phyloP scores from a whole-genome alignment of 2,113 vertebrate genomes.

The Tetrax tetrax region DNA sequence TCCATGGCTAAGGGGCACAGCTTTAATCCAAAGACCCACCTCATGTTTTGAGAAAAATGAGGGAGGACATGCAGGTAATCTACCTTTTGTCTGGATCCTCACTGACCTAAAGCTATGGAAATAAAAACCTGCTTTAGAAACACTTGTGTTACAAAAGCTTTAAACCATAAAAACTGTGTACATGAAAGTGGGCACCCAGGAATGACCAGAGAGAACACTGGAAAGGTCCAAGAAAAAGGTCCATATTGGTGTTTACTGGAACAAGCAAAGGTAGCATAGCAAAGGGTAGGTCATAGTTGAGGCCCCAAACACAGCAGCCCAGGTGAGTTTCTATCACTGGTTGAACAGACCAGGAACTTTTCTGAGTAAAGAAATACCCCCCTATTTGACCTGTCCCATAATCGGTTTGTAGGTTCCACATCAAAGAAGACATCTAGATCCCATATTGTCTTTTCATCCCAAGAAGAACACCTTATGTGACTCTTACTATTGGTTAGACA shows the following conservation, averaged over 20 bases:
- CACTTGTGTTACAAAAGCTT: fast-evolving
- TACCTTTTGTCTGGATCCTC: not conserved
- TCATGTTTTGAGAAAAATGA: not conserved
- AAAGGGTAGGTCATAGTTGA: not conserved
- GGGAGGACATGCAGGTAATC: not conserved
- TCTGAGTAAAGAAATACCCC: not conserved
- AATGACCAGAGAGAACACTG: fast-evolving
- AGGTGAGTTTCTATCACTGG: not conserved
- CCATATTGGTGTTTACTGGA: not conserved
- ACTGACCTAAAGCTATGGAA: not conserved
- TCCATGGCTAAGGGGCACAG: not conserved
- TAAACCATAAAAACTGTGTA: not conserved
- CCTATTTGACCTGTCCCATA: not conserved
- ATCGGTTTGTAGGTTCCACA: not conserved
- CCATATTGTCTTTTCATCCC: not conserved
- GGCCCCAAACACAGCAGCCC: not conserved
- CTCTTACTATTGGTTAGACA: not conserved
- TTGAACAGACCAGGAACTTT: not conserved
- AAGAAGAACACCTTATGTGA: not conserved
- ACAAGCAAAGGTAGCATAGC: not conserved
- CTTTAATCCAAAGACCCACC: not conserved
- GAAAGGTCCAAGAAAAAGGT: not conserved
- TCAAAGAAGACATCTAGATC: not conserved
- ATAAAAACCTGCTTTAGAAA: not conserved
- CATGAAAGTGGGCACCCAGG: not conserved